Percentiles rank a stretch among this genome's conserved stretches.
Conservation (phyloP, 2,113 vertebrate species). For the Saguinus imperator region DNA sequence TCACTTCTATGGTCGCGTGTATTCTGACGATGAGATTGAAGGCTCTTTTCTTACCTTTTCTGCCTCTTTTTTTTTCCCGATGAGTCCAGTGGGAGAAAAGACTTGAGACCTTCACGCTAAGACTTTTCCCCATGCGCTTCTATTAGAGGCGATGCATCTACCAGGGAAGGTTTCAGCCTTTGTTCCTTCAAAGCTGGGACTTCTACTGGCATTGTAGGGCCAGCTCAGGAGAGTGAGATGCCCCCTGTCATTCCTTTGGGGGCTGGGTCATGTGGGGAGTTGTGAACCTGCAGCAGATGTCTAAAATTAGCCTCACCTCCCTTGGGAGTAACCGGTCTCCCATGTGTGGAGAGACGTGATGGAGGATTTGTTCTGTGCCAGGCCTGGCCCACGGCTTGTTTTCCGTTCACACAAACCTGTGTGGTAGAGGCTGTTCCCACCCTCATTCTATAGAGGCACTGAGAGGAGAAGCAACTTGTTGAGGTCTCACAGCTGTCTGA, state of each 20-base stretch:
- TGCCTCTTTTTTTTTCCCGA: neutral
- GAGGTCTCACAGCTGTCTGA: neutral
- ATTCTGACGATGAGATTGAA: rapidly evolving
- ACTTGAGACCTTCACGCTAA: neutral
- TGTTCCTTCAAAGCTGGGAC: neutral
- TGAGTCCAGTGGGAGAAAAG: neutral
- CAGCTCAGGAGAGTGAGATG: neutral
- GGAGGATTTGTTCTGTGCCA: rapidly evolving
- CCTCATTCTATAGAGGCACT: neutral
- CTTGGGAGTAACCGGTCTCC: neutral
- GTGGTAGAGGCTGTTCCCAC: neutral
- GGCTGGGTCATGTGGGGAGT: neutral
- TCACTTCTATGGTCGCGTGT: neutral
- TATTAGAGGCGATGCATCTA: rapidly evolving
- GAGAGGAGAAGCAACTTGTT: neutral
- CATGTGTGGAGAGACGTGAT: rapidly evolving
- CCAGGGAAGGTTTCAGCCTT: neutral
- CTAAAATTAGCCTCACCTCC: neutral
- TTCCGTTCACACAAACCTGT: rapidly evolving
- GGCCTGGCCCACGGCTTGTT: rapidly evolving
- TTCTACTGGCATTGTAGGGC: neutral
- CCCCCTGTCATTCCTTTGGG: neutral
- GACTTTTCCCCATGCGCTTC: neutral
- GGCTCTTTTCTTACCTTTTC: rapidly evolving
- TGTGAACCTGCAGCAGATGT: neutral